Conservation (phyloP, 2,113 vertebrate species). For the Axis porcinus region DNA sequence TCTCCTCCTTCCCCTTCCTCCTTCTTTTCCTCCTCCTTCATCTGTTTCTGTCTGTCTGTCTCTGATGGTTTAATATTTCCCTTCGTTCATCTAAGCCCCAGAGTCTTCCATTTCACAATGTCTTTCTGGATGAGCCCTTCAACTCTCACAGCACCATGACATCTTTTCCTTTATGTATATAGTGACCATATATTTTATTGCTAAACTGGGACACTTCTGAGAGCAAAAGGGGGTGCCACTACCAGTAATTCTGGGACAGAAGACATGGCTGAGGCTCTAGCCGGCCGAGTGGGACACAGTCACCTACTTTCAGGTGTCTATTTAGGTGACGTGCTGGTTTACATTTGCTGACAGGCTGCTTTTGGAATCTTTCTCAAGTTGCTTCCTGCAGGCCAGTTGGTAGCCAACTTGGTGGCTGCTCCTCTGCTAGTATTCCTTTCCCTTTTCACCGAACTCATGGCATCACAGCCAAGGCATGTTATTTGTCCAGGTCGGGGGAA, state of each 20-base stretch:
- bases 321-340: not conserved
- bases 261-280: not conserved
- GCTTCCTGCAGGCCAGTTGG: not conserved
- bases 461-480: not conserved
- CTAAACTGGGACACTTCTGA: not conserved
- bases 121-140: not conserved
- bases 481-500: not conserved
- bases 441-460: not conserved
- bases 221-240: not conserved
- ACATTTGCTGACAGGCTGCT: not conserved
- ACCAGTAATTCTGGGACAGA: not conserved
- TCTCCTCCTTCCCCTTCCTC: not conserved
- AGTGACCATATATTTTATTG: not conserved
- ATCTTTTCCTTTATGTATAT: not conserved
- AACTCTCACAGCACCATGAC: not conserved
- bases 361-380: not conserved
- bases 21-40: not conserved
- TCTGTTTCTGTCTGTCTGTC: not conserved
- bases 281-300: not conserved
- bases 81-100: not conserved
- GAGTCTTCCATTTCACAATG: not conserved
- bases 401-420: not conserved
- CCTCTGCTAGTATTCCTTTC: not conserved
- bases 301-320: too few species aligned
- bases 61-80: not conserved